These are phyloP conservation scores for Villa cingulata DNA, from an alignment of 2,888 invertebrate species.

Conservation along the genomic window DNA sequence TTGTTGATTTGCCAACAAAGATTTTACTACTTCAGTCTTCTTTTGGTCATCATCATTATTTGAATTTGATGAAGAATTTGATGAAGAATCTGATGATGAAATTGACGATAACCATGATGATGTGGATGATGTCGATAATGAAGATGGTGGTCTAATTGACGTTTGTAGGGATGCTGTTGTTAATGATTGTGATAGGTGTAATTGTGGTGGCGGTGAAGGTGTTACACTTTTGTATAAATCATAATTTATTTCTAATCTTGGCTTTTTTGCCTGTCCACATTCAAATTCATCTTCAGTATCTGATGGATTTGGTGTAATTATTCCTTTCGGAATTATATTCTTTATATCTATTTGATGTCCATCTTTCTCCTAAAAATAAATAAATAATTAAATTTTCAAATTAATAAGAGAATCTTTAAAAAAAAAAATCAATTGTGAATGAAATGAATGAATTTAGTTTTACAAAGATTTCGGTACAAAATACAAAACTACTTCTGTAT, in stretches of 20 bases:
- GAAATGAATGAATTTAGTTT: too few species aligned
- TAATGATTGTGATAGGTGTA: neutral
- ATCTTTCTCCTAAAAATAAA: neutral
- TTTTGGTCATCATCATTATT: neutral
- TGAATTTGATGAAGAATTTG: neutral
- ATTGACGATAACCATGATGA: constrained; percentile 12
- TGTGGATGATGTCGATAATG: constrained; percentile 3
- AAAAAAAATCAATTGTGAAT: neutral
- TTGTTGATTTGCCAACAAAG: neutral
- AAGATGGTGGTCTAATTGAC: constrained; percentile 15
- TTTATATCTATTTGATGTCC: neutral
- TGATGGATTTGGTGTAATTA: constrained; percentile 71
- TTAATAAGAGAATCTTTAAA: neutral
- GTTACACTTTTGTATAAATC: constrained; percentile 33
- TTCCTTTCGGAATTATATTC: constrained; percentile 22
- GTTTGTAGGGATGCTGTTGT: too few species aligned
- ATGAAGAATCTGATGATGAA: neutral
- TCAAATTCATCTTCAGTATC: constrained; percentile 39
- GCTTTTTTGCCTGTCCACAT: neutral
- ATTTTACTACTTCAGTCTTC: neutral
- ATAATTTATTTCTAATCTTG: constrained; percentile 30
- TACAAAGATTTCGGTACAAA: too few species aligned
- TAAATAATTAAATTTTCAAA: neutral
- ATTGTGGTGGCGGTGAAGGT: constrained; percentile 1
- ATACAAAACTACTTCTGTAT: too few species aligned